Evolutionary conservation across 2,113 vertebrate species (phyloP).

Genomic region (Xiphophorus hellerii): DNA sequence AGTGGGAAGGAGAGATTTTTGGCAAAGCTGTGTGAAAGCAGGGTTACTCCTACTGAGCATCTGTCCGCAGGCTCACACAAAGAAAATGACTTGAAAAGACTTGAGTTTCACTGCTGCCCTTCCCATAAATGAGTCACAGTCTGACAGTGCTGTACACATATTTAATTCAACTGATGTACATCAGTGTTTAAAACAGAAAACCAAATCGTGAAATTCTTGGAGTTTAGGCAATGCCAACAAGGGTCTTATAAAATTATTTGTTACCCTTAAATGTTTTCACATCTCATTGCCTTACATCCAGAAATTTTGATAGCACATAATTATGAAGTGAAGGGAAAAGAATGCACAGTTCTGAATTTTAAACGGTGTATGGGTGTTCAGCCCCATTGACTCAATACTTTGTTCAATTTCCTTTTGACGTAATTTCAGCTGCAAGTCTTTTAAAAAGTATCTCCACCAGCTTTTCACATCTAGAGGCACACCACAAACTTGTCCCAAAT

Average conservation of each 20-base stretch:
- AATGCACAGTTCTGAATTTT: not conserved
- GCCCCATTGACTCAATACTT: not conserved
- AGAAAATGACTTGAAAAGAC: constrained; percentile 27
- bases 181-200: not conserved
- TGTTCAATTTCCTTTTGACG: not conserved
- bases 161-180: constrained; percentile 18
- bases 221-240: not conserved
- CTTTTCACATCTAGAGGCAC: not conserved
- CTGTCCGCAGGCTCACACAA: constrained; percentile 37
- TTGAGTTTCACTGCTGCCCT: constrained; percentile 27
- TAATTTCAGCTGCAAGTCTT: not conserved
- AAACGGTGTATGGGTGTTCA: not conserved
- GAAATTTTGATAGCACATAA: not conserved
- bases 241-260: not conserved
- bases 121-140: constrained; percentile 50
- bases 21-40: constrained; percentile 33
- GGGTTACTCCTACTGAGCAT: constrained; percentile 52
- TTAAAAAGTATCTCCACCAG: not conserved
- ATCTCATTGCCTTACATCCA: not conserved
- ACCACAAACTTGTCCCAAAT: too few relatives aligned
- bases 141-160: constrained; percentile 14
- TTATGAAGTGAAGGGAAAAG: not conserved
- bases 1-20: constrained; percentile 48
- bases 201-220: not conserved
- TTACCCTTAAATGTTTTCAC: not conserved